Evolutionary conservation across 53 echinoderm and acorn worm species (phyloP).

Genomic region (Luidia sarsii): DNA sequence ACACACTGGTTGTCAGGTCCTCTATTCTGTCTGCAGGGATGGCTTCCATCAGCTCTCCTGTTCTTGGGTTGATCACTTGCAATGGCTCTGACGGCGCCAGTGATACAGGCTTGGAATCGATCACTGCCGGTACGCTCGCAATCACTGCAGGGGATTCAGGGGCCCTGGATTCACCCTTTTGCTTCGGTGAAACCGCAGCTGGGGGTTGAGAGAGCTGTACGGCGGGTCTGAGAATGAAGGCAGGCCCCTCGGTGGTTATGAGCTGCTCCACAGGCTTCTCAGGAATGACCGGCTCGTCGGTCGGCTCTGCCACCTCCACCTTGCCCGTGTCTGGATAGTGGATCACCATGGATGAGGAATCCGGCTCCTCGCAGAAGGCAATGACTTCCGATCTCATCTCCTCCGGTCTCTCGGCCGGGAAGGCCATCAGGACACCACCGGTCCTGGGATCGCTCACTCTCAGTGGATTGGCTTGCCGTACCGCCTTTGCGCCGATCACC

Average conservation of each 20-base stretch:
- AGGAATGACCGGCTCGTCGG: too few relatives aligned
- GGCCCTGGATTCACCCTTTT: background rate
- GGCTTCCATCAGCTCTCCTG: slow-evolving; percentile 59
- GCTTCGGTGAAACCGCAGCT: background rate
- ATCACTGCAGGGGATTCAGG: background rate
- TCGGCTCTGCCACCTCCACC: slow-evolving; percentile 43
- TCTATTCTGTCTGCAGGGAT: slow-evolving; percentile 55
- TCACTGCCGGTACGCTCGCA: background rate
- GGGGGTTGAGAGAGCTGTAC: slow-evolving; percentile 25
- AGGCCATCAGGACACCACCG: slow-evolving; percentile 63
- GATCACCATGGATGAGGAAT: slow-evolving; percentile 25
- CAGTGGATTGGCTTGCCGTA: slow-evolving; percentile 25
- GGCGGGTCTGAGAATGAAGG: slow-evolving; percentile 65
- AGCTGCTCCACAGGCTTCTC: slow-evolving; percentile 36
- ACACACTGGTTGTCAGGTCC: slow-evolving; percentile 40
- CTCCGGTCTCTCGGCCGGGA: slow-evolving; percentile 65
- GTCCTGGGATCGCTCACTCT: slow-evolving; percentile 66
- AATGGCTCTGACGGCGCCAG: slow-evolving; percentile 3
- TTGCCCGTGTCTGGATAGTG: slow-evolving; percentile 38
- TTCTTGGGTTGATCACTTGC: slow-evolving; percentile 51
- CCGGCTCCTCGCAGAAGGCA: slow-evolving; percentile 37
- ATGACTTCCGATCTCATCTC: slow-evolving; percentile 37
- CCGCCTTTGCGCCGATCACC: slow-evolving; percentile 32
- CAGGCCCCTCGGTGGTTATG: slow-evolving; percentile 71
- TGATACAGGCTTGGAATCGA: background rate